Conservation (phyloP, 2,113 vertebrate species). For the Cololabis saira region DNA sequence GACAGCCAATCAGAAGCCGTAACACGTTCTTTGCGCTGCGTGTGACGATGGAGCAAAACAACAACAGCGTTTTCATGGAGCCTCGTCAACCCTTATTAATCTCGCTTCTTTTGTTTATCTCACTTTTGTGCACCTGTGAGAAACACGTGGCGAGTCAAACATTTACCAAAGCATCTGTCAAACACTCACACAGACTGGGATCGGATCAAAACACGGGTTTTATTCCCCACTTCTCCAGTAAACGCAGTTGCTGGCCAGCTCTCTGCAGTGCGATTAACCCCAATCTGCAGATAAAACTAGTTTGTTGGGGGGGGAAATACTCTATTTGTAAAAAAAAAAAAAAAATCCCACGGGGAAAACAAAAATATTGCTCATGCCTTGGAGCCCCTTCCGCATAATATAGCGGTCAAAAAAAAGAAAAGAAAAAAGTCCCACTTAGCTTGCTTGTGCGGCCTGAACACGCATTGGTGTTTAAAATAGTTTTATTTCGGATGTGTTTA, state of each 20-base stretch:
- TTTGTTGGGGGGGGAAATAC: constrained; percentile 5
- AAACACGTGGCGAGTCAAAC: background rate
- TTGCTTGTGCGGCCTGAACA: background rate
- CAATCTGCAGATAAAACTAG: constrained; percentile 44
- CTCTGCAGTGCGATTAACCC: constrained; percentile 71
- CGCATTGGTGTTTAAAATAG: background rate
- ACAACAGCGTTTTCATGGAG: constrained; percentile 63
- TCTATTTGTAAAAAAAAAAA: too few relatives aligned
- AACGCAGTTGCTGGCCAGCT: constrained; percentile 45
- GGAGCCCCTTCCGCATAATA: background rate
- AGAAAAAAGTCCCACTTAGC: constrained; percentile 6
- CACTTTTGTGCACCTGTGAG: background rate
- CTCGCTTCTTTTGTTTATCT: background rate
- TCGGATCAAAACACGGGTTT: constrained; percentile 23
- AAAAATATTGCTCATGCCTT: background rate
- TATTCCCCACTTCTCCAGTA: constrained; percentile 52
- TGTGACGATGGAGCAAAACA: constrained; percentile 74
- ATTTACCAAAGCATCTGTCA: background rate
- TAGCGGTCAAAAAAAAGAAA: background rate
- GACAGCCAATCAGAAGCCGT: constrained; percentile 60
- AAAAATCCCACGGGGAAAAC: too few relatives aligned
- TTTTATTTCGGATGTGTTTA: background rate
- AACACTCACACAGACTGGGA: background rate
- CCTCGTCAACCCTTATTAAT: constrained; percentile 27
- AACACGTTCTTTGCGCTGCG: constrained; percentile 58